Evolutionary conservation across 2,888 invertebrate genomes (phyloP), one percentile per base, ranked within the genome.

Genomic region (Ophion costatus): DNA sequence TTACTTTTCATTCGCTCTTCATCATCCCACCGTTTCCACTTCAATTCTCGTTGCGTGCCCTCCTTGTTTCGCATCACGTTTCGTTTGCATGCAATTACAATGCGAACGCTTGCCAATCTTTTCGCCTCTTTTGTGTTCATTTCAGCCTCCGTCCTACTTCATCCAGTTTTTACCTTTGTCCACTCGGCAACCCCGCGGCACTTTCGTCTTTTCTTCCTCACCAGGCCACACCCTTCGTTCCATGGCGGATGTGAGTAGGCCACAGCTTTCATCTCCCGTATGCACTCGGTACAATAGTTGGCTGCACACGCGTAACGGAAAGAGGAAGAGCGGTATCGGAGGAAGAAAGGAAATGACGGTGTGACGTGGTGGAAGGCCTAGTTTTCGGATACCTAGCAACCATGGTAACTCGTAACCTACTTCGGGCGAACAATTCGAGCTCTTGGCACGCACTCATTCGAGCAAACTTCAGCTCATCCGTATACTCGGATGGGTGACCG

Each of bases 61-160:
- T 64, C 61, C n/a, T 67, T 29, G 20, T 61, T 33, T 38, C 66
- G 61, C 42, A 73, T 77, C 17, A 69, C 45, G 20, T 80, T 78
- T 64, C 61, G 57, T 51, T 24, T 22, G 61, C 45, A 69, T 66
- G 74, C 57, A 81, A 78, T 81, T 81, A 76, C 24, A 17, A 51
- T 51, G 51, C 75, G 59, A 59, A 64, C 80, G 64, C 64, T 80
- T 71, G 57, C 64, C 14, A 24, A 70, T 71, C 71, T 61, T 57
- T 79, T 64, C 38, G 20, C 9, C 83, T 86, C 77, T 77, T 78
- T 84, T 83, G 78, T 84, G 74, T 70, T 67, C 71, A 24, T 80
- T 84, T 75, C 83, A 71, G 80, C 86, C 85, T 85, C 87, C 51
- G 84, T 86, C 84, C 84, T 64, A 57, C 67, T 78, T 33, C 66